These are phyloP conservation scores for Sebastes elongatus DNA, from an alignment of 2,797 vertebrate genomes.

Conservation along the genomic window DNA sequence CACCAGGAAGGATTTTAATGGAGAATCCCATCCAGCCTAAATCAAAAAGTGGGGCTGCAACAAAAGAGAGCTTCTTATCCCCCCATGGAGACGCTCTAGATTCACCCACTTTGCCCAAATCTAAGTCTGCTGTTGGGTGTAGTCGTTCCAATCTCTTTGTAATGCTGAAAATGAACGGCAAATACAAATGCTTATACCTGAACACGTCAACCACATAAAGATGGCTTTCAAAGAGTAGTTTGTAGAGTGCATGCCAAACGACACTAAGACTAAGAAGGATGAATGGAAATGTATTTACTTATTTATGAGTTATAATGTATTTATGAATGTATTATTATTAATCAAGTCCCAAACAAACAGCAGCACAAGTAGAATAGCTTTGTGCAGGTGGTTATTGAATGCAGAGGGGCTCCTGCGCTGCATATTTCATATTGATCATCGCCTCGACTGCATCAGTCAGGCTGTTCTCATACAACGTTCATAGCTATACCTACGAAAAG, in stretches of 20 bases:
- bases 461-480: no score
- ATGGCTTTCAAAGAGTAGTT: background rate
- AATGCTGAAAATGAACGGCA: background rate
- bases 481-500: no score
- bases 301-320: background rate
- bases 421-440: constrained; percentile 24
- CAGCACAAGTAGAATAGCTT: background rate
- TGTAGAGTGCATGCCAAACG: background rate
- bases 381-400: background rate
- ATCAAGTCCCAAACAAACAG: background rate
- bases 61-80: constrained; percentile 35
- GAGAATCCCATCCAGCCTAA: constrained; percentile 16
- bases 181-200: background rate
- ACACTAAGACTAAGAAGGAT: background rate
- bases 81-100: constrained; percentile 38
- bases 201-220: background rate
- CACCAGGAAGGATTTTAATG: constrained; percentile 25
- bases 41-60: constrained; percentile 39
- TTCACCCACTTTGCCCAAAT: constrained; percentile 30
- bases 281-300: background rate
- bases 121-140: background rate
- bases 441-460: background rate
- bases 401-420: constrained; percentile 5
- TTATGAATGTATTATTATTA: background rate
- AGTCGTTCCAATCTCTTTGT: background rate